A percentile compares a stretch with the other conserved stretches of the same genome.
Conservation (phyloP, 2,113 vertebrate genomes). For the Ibidorhyncha struthersii region DNA sequence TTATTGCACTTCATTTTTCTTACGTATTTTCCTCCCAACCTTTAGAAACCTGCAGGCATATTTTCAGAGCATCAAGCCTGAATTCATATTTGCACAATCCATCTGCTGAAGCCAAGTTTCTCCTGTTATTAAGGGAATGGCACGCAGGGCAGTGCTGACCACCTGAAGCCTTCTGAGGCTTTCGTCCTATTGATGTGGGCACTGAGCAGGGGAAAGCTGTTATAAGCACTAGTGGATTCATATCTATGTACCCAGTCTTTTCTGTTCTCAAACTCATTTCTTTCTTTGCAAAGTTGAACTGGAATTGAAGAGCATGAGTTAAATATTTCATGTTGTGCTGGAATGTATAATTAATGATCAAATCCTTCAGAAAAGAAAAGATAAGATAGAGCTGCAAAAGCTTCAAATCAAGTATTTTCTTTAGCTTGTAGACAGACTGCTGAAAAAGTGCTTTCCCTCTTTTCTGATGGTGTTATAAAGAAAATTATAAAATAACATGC, state of each 20-base stretch:
- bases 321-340: constrained; percentile 73
- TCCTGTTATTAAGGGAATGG: constrained; percentile 1
- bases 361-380: constrained; percentile 69
- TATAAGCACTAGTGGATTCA: not conserved
- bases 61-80: not conserved
- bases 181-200: not conserved
- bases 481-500: constrained; percentile 23
- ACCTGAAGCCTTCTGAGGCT: not conserved
- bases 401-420: constrained; percentile 71
- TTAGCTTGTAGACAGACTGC: constrained; percentile 21
- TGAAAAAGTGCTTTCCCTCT: constrained; percentile 8
- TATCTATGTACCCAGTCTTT: not conserved
- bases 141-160: not conserved
- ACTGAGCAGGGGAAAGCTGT: not conserved
- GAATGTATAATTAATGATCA: constrained; percentile 76
- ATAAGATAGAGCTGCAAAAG: constrained; percentile 61
- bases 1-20: not conserved
- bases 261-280: constrained; percentile 25
- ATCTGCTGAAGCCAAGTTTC: not conserved
- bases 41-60: not conserved
- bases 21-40: not conserved
- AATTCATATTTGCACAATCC: not conserved
- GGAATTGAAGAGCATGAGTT: constrained; percentile 55
- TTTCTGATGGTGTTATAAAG: not conserved
- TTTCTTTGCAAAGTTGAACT: constrained; percentile 53